Conservation (phyloP, 2,888 invertebrate species). For the Lamellibrachia satsuma region DNA sequence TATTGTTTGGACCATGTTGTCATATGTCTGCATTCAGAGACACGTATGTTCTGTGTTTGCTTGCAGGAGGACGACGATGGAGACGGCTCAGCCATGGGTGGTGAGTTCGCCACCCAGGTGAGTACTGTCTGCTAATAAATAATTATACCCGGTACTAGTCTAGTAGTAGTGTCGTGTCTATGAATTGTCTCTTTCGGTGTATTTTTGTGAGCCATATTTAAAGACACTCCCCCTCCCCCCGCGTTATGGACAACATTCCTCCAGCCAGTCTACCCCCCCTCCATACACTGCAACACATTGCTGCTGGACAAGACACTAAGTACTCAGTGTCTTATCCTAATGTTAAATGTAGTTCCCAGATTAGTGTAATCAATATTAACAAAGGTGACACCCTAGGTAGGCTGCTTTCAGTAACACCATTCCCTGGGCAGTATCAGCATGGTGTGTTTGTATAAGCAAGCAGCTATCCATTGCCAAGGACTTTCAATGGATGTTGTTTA, state of each 20-base stretch:
- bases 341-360: not conserved
- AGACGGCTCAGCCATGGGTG: not conserved
- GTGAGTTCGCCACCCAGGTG: constrained; percentile 10
- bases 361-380: not conserved
- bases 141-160: not conserved
- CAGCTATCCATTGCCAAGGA: not conserved
- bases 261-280: no score
- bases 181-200: no score
- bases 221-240: no score
- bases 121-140: not conserved
- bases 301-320: not conserved
- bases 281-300: no score
- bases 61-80: not conserved
- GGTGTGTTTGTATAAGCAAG: not conserved
- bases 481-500: constrained; percentile 19
- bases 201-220: no score
- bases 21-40: no score
- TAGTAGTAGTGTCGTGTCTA: no score
- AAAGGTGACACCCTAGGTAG: not conserved
- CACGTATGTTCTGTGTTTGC: not conserved
- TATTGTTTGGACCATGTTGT: no score
- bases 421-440: not conserved
- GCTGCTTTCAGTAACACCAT: not conserved
- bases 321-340: not conserved
- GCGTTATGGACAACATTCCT: no score